Base-by-base conservation (phyloP, 2,888 invertebrate species). In the Drosophila aldrichi region DNA sequence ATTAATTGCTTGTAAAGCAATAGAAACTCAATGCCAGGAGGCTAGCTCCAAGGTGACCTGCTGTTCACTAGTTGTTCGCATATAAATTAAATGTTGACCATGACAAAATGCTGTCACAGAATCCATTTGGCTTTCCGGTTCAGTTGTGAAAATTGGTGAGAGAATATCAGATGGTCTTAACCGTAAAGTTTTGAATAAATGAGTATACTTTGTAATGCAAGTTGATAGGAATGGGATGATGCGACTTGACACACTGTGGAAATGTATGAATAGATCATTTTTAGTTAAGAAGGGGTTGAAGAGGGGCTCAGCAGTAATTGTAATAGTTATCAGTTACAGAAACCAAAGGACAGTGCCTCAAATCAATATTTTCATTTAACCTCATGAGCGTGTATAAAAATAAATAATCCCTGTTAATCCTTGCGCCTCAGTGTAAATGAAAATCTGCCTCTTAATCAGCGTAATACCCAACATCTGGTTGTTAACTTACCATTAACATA, bases 1-100 rank as follows among this genome's bases (percentile, higher is more conserved):
- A 86, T 83, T 83, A 84, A 88, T 84, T 84, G 83, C 83, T 81
- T 83, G 81, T 55, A 81, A 78, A 74, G 83, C 83, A 77, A 61
- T 40, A 70, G 64, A 58, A 65, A 63, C 68, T 49, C 66, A 48
- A 65, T 52, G 61, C 38, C 36, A 7, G 12, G 48, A 2, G 8
- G 25, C 38, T 6, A 9, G 46, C 38, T 48, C 25, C 52, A 77
- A 83, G 88, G 82, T 83, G 69, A 69, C 58, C 55, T 48, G 68
- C 77, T 82, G 65, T 58, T 36, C n/a, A 51, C 54, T 70, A 73
- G 73, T 70, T 71, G 73, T 70, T 70, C 52, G 59, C 83, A 86
- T 73, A 86, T 83, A 86, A 83, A 83, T 83, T 78, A 83, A 78
- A 82, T 86, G 70, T 67, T 70, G 64, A 44, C 70, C 77, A 82